phyloP scores from a whole-genome alignment of 2,113 vertebrate genomes.

The Tachycineta bicolor region DNA sequence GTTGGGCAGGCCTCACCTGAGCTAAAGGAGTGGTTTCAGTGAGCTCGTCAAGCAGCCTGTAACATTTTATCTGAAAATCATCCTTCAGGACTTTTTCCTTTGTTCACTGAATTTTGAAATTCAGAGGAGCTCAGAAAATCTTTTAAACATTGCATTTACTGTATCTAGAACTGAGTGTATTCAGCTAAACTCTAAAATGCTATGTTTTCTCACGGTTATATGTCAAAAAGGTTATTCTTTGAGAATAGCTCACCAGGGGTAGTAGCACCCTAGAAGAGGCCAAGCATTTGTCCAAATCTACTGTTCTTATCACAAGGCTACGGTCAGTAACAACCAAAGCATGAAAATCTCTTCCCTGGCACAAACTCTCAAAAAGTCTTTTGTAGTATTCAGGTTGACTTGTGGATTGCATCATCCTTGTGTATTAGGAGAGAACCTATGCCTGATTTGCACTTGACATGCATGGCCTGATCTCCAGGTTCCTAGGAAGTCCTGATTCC shows the following conservation, averaged over 20 bases:
- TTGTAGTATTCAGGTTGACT: not conserved
- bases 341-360: not conserved
- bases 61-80: constrained; percentile 45
- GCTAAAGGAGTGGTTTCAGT: constrained; percentile 33
- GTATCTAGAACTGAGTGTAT: not conserved
- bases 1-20: not conserved
- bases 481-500: not conserved
- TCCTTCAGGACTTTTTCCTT: not conserved
- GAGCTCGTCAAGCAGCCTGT: constrained; percentile 13
- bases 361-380: not conserved
- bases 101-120: not conserved
- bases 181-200: not conserved
- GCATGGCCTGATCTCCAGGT: not conserved
- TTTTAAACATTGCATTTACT: not conserved
- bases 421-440: not conserved
- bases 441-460: not conserved
- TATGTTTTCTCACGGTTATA: not conserved
- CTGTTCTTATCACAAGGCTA: not conserved
- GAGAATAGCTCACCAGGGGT: not conserved
- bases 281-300: not conserved
- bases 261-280: not conserved
- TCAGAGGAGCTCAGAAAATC: not conserved
- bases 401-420: not conserved
- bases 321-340: not conserved
- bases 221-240: not conserved